These are phyloP conservation scores for Serinus canaria DNA, from an alignment of 2,113 vertebrate genomes.

Conservation along the genomic window DNA sequence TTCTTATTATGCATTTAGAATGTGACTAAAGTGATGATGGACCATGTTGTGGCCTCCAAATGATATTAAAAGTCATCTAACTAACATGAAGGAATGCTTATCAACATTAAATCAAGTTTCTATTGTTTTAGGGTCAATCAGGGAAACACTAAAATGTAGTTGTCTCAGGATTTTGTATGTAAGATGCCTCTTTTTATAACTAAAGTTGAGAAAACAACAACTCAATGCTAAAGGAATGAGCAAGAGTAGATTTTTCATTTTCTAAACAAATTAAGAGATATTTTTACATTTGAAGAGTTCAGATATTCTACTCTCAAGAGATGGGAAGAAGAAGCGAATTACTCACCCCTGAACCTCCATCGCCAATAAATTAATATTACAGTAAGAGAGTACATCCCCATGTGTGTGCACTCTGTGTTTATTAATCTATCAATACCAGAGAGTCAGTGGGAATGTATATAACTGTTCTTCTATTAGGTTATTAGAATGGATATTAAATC, in stretches of 20 bases:
- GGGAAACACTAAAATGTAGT: background rate
- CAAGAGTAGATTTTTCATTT: background rate
- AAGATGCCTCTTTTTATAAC: background rate
- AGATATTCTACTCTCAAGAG: background rate
- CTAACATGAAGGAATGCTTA: background rate
- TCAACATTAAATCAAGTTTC: background rate
- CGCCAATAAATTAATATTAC: background rate
- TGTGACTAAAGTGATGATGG: background rate
- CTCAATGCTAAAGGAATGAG: background rate
- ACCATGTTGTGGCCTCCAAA: background rate
- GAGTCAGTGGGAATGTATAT: background rate
- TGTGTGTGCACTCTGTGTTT: background rate
- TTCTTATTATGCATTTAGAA: background rate
- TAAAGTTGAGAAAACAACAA: background rate
- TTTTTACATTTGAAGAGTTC: background rate
- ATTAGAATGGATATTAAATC: background rate
- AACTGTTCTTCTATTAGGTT: background rate
- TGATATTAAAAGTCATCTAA: background rate
- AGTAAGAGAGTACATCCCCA: background rate
- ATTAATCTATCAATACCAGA: background rate
- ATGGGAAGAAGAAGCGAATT: background rate
- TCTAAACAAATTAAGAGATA: background rate
- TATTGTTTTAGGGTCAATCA: background rate
- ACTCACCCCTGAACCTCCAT: background rate
- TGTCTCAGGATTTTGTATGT: background rate